Evolutionary conservation across 35 echinoderm and acorn worm genomes (phyloP), one percentile per base, ranked within the genome.

Genomic region (Amphiura filiformis): DNA sequence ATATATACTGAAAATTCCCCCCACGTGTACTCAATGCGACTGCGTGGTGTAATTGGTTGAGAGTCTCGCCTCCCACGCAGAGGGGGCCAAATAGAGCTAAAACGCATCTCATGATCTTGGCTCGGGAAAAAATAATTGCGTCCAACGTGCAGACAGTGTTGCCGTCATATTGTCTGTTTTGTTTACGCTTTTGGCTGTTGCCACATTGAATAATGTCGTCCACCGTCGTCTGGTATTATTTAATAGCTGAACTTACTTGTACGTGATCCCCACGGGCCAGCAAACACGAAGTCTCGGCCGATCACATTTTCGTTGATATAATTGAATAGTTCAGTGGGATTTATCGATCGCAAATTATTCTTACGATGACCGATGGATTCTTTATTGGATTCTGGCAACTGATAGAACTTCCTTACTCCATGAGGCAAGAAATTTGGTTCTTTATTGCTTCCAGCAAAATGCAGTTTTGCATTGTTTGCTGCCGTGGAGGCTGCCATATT

Each of bases 271-370:
- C 82, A 97, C 49, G 94, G 94, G 18, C 91, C 94, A 77, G 82
- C 75, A 65, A 97, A 97, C 31, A 79, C 82, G 17, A 77, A 49
- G 32, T 89, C 88, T 84, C 78, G 36, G 0, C 94, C 94, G 32
- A 97, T 84, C 23, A 97, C 87, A 83, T 87, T 93, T 15, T 91
- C 76, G 75, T 93, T 70, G 28, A 95, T 84, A 33, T 95, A 91
- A 0, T 78, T 83, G 0, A 93, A 23, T 11, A 93, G 41, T 35
- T 86, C 39, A 13, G 18, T 26, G 12, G 80, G 38, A 78, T 82
- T 65, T 37, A 80, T 31, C 1, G 34, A 12, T 65, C 81, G 75
- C 30, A n/a, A 44, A n/a, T 9, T 23, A 13, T 84, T 84, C 18
- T 36, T 47, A 33, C 35, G 35, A 70, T 9, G 36, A 31, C 56